Percentiles rank a stretch among this genome's conserved stretches.
Evolutionary conservation across 1,140 invertebrate species (phyloP).

Genomic region (Atta colombica): DNA sequence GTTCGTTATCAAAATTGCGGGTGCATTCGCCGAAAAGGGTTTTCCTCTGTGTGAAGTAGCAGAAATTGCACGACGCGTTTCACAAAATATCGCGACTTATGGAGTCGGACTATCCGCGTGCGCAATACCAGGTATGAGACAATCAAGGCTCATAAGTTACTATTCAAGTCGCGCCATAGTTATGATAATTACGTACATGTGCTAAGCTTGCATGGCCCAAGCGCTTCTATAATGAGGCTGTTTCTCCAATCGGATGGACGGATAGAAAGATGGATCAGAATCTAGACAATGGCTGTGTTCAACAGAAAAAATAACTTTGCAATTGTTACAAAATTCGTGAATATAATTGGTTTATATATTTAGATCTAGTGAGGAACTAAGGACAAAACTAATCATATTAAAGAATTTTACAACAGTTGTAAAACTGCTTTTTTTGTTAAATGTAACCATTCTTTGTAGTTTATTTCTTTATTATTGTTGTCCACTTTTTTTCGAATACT

Average conservation of each 20-base stretch:
- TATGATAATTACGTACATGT: not conserved
- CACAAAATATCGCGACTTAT: constrained; percentile 90
- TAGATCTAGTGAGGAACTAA: no score
- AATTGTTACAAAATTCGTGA: no score
- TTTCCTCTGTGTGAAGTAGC: constrained; percentile 87
- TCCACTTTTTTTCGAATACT: not conserved
- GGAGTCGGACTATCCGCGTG: constrained; percentile 91
- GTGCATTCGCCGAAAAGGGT: constrained; percentile 90
- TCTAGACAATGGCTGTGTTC: not conserved
- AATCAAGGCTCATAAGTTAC: not conserved
- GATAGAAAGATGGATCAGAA: not conserved
- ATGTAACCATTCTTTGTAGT: no score
- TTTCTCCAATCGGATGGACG: no score
- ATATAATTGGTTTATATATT: no score
- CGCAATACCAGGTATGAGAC: constrained; percentile 89
- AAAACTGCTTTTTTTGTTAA: no score
- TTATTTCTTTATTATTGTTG: not conserved
- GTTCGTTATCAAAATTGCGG: constrained; percentile 92
- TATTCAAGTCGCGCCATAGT: not conserved
- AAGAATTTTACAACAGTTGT: no score
- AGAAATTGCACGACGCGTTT: constrained; percentile 83
- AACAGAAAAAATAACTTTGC: no score
- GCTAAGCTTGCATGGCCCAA: no score
- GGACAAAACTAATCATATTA: no score
- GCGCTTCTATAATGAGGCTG: not conserved